Base-by-base conservation (phyloP, 1,140 invertebrate species). In the Aphaenogaster rudis region DNA sequence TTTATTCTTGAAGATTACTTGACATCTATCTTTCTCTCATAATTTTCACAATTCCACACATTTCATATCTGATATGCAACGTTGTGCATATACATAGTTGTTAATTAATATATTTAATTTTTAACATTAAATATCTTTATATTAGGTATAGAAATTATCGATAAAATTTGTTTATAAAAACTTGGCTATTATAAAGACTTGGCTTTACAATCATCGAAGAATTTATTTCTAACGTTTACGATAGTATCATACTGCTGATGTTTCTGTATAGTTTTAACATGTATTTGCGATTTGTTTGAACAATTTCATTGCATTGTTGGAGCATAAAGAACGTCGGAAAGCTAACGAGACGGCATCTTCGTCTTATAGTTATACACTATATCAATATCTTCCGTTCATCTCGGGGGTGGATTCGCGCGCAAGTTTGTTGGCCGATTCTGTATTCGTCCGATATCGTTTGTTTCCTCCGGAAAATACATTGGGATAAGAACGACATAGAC, bases 361-460 rank as follows among this genome's bases (percentile, higher is more conserved):
- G 39, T 82, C 50, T 71, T 48, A 72, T 28, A 69, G 48, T 54
- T 67, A 57, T 48, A 59, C 42, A 17, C 17, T 59, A 61, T 48
- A 72, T 39, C 42, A 45, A 36, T 59, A 48, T 61, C 15, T 50
- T 33, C 8, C 5, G 21, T 63, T 7, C 17, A 48, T 48, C 3
- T 15, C 17, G 9, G 13, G 4, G 15, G 11, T 82, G 21, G 21
- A 17, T 59, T 2, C 72, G 13, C 2, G 3, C 15, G 21, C 3
- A 9, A n/a, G 21, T 77, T 52, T 6, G n/a, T 17, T 28, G 48
- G 3, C n/a, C 54, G 67, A 82, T 7, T 82, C 48, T 36, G 33
- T 72, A 82, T 57, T 59, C 54, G 28, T 74, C 28, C 79, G 67
- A 74, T 61, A 82, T 84, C 33, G 69, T 61, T 50, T 21, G n/a